Conservation (phyloP, 2,888 invertebrate genomes). For the Microctonus hyperodae region DNA sequence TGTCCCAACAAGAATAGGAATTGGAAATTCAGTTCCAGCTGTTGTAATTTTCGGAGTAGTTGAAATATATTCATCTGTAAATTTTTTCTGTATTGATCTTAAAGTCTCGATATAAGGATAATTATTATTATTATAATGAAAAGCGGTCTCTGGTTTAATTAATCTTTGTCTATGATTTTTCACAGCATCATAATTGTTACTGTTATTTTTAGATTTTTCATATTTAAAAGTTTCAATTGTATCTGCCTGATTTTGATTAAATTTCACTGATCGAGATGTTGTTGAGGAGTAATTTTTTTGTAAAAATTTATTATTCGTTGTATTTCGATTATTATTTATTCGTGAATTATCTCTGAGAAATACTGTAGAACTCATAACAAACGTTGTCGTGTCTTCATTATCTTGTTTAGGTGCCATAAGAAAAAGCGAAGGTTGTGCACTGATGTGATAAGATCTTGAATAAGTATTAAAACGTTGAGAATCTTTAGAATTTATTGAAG, state of each 20-base stretch:
- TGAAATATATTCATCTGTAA: background rate
- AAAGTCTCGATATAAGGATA: constrained; percentile 51
- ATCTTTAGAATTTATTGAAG: background rate
- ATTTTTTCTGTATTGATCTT: constrained; percentile 49
- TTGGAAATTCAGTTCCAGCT: constrained; percentile 41
- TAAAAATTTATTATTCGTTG: constrained; percentile 12
- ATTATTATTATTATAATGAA: constrained; percentile 32
- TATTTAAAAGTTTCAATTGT: constrained; percentile 6
- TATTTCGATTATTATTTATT: background rate
- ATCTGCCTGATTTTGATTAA: background rate
- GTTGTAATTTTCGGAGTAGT: constrained; percentile 28
- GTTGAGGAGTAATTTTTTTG: constrained; percentile 18
- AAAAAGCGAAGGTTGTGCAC: constrained; percentile 22
- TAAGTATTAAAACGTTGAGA: background rate
- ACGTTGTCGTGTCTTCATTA: constrained; percentile 38
- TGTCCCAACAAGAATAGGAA: constrained; percentile 45
- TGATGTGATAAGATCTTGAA: constrained; percentile 35
- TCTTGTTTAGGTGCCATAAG: constrained; percentile 3
- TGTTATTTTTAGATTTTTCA: constrained; percentile 10
- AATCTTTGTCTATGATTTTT: background rate
- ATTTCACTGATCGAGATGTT: background rate
- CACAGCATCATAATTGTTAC: background rate
- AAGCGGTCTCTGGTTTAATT: background rate
- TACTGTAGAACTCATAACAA: constrained; percentile 42
- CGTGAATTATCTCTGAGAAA: constrained; percentile 35